phyloP scores from a whole-genome alignment of 2,797 vertebrate species.

The Miichthys miiuy region DNA sequence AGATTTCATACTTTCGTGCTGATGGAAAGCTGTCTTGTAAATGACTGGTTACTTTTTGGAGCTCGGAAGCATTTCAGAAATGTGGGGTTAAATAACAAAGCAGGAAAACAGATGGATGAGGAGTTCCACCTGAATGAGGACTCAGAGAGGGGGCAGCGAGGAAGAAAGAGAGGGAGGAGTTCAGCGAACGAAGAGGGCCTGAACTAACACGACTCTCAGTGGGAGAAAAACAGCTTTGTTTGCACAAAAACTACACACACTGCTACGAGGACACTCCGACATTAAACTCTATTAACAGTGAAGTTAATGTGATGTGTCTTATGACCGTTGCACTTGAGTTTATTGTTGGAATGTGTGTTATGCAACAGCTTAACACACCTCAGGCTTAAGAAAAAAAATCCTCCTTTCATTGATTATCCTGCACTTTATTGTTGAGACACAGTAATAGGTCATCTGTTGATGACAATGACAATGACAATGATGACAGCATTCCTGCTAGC shows the following conservation, averaged over 20 bases:
- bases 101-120: conserved; percentile 19
- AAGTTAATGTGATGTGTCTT: neutral
- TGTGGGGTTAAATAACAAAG: conserved; percentile 8
- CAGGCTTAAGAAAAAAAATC: conserved; percentile 23
- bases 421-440: conserved; percentile 10
- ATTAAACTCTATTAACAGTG: neutral
- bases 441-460: conserved; percentile 4
- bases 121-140: conserved; percentile 16
- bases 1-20: neutral
- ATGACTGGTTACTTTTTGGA: neutral
- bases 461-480: conserved; percentile 9
- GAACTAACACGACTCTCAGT: neutral
- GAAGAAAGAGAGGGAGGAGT: neutral
- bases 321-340: conserved; percentile 1
- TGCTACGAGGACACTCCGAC: neutral
- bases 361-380: conserved; percentile 11
- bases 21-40: neutral
- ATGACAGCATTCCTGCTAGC: conserved; percentile 43
- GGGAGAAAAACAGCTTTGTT: neutral
- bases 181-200: conserved; percentile 2
- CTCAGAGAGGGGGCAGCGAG: neutral
- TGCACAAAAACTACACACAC: neutral
- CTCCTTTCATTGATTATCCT: conserved; percentile 8
- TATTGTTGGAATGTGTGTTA: conserved; percentile 1
- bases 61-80: conserved; percentile 1